Percentiles rank a stretch among this genome's conserved stretches.
Conservation (phyloP, 2,888 invertebrate species). For the Ichneumoninae sp. region DNA sequence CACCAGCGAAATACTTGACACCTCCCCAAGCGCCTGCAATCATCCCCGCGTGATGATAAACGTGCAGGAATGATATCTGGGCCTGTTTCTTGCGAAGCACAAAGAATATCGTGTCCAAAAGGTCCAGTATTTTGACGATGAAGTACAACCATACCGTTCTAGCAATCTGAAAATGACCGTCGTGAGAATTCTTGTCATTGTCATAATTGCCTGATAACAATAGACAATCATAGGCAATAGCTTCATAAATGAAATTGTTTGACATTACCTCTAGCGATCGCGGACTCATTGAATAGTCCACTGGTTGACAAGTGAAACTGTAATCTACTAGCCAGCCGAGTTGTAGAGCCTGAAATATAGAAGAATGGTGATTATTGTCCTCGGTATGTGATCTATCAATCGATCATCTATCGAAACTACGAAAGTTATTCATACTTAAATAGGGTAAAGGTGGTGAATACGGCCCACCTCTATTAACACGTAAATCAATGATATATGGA, state of each 20-base stretch:
- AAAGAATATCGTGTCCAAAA: slow-evolving; percentile 93
- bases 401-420: neutral
- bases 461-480: too few relatives aligned
- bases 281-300: slow-evolving; percentile 88
- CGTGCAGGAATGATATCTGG: slow-evolving; percentile 93
- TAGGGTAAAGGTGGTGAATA: too few relatives aligned
- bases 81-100: slow-evolving; percentile 92
- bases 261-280: slow-evolving; percentile 86
- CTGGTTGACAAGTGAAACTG: slow-evolving; percentile 89
- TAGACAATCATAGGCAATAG: too few relatives aligned
- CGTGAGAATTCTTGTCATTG: neutral
- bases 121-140: slow-evolving; percentile 89
- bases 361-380: slow-evolving; percentile 54
- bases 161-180: slow-evolving; percentile 82
- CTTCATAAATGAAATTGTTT: slow-evolving; percentile 66
- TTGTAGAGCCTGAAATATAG: slow-evolving; percentile 73
- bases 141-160: slow-evolving; percentile 89
- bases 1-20: slow-evolving; percentile 87
- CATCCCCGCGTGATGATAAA: slow-evolving; percentile 95
- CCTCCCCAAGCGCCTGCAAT: slow-evolving; percentile 88
- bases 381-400: neutral
- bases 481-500: too few relatives aligned
- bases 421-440: slow-evolving; percentile 9
- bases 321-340: slow-evolving; percentile 85
- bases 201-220: neutral